Base-by-base conservation (phyloP, 2,888 invertebrate species). In the Drosophila subsilvestris region DNA sequence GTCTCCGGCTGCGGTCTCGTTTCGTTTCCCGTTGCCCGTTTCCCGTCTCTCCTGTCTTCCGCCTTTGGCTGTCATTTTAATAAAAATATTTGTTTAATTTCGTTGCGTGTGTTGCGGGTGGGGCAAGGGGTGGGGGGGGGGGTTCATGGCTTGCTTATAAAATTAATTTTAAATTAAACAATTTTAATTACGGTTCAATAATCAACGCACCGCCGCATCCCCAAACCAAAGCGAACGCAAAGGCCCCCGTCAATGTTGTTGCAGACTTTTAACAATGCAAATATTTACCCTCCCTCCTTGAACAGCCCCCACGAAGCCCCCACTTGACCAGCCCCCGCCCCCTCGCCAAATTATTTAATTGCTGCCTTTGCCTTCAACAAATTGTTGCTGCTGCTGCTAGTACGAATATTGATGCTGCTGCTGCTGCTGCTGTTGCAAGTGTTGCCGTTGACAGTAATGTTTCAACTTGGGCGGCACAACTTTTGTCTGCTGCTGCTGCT, bases 101-200 rank as follows among this genome's bases (percentile, higher is more conserved):
- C 47, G 65, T 56, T 44, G 58, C 54, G 54, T 57, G 54, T 53
- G 53, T 20, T 20, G 54, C 22, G 44, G 72, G 25, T 45, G 58
- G 27, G 44, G 53, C 12, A 2, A 14, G 8, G 10, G 42, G 18
- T 7, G n/a, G 54, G 12, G n/a, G 27, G 10, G 45, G 54, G 9
- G 27, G 27, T 12, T 22, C 20, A 18, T 29, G 62, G 61, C 76
- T 49, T 72, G 73, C 76, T 75, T 70, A 63, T 75, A 76, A 74
- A 63, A 76, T 76, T 77, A 77, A 77, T 76, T 76, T 76, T 63
- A 74, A 70, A 74, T 76, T 74, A 74, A 77, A 77, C 78, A 70
- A 76, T 77, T 74, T 76, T 76, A 77, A 76, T 77, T 76, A 76
- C 63, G 77, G 70, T 77, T 65, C 78, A 66, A 77, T 76, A 77